Evolutionary conservation across 2,888 invertebrate genomes (phyloP).

Genomic region (Tetheella fluctuosa): DNA sequence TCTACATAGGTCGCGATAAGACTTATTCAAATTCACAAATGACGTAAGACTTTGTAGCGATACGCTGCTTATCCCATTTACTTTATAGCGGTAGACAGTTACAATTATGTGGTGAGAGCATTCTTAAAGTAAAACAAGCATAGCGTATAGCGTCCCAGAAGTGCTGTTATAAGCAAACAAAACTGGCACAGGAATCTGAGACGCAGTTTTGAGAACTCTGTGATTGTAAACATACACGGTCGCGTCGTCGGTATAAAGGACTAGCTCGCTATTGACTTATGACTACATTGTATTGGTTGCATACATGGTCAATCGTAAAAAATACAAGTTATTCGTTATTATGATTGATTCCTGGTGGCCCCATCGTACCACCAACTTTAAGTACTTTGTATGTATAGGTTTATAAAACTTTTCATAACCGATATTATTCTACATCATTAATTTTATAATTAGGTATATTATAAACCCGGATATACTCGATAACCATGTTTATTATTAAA

Average conservation of each 20-base stretch:
- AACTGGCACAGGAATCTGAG: conserved; percentile 22
- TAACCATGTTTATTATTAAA: too few relatives aligned
- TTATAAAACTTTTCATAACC: neutral
- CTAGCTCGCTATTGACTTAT: conserved; percentile 19
- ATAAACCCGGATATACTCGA: too few relatives aligned
- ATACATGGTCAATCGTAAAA: too few relatives aligned
- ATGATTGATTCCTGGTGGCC: too few relatives aligned
- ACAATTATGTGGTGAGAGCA: neutral
- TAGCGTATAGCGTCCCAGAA: conserved; percentile 32
- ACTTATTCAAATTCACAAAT: neutral
- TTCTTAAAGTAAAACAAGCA: conserved; percentile 15
- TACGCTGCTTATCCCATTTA: neutral
- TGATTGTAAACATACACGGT: conserved; percentile 43
- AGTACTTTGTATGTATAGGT: neutral
- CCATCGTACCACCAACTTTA: too few relatives aligned
- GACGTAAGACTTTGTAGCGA: neutral
- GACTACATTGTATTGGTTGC: conserved; percentile 16
- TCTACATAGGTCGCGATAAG: neutral
- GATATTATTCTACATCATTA: too few relatives aligned
- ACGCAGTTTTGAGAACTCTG: conserved; percentile 46
- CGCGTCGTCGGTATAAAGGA: conserved; percentile 27
- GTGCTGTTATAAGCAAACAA: conserved; percentile 49
- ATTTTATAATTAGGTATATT: too few relatives aligned
- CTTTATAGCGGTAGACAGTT: conserved; percentile 4
- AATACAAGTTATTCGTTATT: too few relatives aligned